Base-by-base conservation (phyloP, 2,888 invertebrate genomes). In the Papilio gigon region DNA sequence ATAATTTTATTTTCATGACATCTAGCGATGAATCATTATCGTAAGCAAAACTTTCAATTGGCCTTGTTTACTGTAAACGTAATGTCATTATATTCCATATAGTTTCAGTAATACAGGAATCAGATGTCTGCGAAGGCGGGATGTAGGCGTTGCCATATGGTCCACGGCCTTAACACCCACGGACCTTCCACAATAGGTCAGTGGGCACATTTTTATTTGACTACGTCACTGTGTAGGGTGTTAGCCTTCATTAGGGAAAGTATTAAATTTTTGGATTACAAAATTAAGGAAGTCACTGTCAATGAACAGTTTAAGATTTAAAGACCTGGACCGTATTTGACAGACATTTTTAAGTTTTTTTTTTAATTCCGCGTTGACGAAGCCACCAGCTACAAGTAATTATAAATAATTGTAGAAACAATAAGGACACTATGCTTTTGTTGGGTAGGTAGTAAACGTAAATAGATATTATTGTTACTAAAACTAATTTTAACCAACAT, bases 71-170 rank as follows among this genome's bases (percentile, higher is more conserved):
- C 58, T 65, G 59, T 40, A 65, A 65, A 65, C 53, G 20, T 6
- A 22, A 42, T 22, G 33, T 6, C 44, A 20, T 50, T 60, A 60
- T 59, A 60, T 50, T 27, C 3, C 4, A 40, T 17, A 44, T 66
- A 37, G 47, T 50, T 60, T 60, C 66, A 17, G 25, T 44, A 59
- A 22, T 44, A 75, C 58, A 47, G 68, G 59, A 76, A 72, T 72
- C 74, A 75, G 77, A 76, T 73, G 72, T 72, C 72, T 71, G 78
- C 80, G 84, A 77, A 76, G 85, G 87, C 79, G 84, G 77, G 72
- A 71, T 74, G 89, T 86, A 76, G 85, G 88, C 74, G 81, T 72
- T 42, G 74, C 81, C 88, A 88, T 87, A 86, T 87, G 86, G 79
- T 79, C 71, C 73, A 71, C 75, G 79, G 74, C 87, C 89, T 88